Base-by-base conservation (phyloP, 2,113 vertebrate species). In the Lepus americanus region DNA sequence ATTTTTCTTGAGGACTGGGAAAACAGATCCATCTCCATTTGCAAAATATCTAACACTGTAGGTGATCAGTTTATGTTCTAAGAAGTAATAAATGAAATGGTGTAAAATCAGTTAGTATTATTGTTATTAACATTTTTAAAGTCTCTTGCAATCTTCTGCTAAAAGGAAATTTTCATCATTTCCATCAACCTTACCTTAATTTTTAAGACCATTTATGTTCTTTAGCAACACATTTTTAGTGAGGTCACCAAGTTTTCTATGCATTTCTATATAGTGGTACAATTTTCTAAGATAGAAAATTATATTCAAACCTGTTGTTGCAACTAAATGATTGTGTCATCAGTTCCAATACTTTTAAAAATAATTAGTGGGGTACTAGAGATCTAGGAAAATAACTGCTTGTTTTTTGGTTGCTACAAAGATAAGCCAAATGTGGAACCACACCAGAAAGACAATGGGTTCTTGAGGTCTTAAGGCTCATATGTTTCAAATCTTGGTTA, bases 61-160 rank as follows among this genome's bases (percentile, higher is more conserved):
- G 59, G 76, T 66, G 87, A 91, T 91, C 39, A 36, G 51, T 83
- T 83, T 86, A 83, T 89, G 27, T 94, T 83, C 94, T 93, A 89
- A 82, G 53, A 94, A 55, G 39, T 79, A 95, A 89, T 92, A 93
- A 93, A 87, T 81, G n/a, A 51, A 89, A 88, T 94, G 89, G 73
- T 94, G 93, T 94, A 96, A 97, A 94, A 96, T 83, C 83, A 92
- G 76, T 66, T 51, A 94, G n/a, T 66, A 76, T 93, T 95, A 89
- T 89, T 89, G 36, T 73, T 78, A 95, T 90, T 87, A 95, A 83
- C 39, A 80, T 96, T 95, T 93, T 96, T 89, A 59, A 89, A 96
- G 51, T 1, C 29, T 93, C 94, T 89, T 87, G 36, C 23, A 64
- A 53, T 53, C 31, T 2, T 92, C 79, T 49, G 4, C 51, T 63